phyloP scores from a whole-genome alignment of 1,140 invertebrate species.

The Drosophila kepulauana region DNA sequence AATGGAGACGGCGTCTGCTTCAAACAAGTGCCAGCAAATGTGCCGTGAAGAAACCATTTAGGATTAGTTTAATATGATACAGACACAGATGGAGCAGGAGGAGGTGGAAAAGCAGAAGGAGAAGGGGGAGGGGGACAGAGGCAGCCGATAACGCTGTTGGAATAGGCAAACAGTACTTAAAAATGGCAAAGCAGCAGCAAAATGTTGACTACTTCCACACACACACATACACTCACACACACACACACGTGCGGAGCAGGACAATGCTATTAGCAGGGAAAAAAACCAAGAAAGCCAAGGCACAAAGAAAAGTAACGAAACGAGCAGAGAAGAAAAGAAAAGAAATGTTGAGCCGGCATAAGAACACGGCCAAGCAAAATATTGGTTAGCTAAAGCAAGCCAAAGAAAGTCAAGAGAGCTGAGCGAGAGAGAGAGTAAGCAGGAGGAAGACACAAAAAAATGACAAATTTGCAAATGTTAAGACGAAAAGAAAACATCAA shows the following conservation, averaged over 20 bases:
- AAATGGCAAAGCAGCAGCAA: constrained; percentile 69
- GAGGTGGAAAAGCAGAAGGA: background rate
- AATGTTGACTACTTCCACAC: constrained; percentile 71
- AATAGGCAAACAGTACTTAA: constrained; percentile 84
- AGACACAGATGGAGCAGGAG: constrained; percentile 3
- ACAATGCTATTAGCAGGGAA: constrained; percentile 52
- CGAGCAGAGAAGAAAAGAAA: constrained; percentile 26
- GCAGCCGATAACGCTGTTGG: constrained; percentile 69
- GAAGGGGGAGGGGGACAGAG: background rate
- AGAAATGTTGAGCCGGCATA: constrained; percentile 55
- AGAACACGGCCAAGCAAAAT: constrained; percentile 69
- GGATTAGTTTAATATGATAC: constrained; percentile 84
- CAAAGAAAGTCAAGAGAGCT: background rate
- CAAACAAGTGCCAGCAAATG: constrained; percentile 77
- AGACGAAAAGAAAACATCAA: constrained; percentile 83
- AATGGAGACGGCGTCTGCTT: constrained; percentile 1
- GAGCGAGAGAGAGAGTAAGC: background rate
- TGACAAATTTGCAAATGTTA: constrained; percentile 83
- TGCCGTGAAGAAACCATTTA: constrained; percentile 84
- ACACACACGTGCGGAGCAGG: background rate
- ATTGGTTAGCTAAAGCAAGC: constrained; percentile 69
- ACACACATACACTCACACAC: constrained; percentile 29
- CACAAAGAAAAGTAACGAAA: constrained; percentile 8
- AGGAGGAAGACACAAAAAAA: constrained; percentile 49
- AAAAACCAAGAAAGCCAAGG: constrained; percentile 23